These are phyloP conservation scores for Lithophane socia DNA, from an alignment of 2,888 invertebrate species.

Conservation along the genomic window DNA sequence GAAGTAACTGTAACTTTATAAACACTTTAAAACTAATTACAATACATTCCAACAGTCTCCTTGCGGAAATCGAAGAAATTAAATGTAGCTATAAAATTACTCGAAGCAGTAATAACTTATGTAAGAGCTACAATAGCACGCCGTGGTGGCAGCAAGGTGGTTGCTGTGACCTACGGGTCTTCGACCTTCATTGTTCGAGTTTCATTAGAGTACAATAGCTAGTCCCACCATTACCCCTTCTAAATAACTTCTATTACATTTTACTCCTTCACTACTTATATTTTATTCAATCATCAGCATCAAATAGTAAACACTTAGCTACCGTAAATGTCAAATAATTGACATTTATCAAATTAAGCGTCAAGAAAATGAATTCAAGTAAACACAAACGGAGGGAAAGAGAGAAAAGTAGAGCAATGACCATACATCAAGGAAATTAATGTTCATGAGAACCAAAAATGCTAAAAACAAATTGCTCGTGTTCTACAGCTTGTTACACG, in stretches of 20 bases:
- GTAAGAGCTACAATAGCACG: slow-evolving; percentile 68
- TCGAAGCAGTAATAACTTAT: slow-evolving; percentile 61
- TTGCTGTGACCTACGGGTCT: slow-evolving; percentile 85
- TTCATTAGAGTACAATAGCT: slow-evolving; percentile 84
- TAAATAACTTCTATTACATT: slow-evolving; percentile 57
- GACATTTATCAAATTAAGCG: not conserved
- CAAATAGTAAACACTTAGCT: not conserved
- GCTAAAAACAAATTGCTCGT: slow-evolving; percentile 58
- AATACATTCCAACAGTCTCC: slow-evolving; percentile 19
- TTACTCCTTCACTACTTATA: slow-evolving; percentile 8
- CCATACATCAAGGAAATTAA: slow-evolving; percentile 49
- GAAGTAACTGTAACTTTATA: not conserved
- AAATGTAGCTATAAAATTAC: slow-evolving; percentile 44
- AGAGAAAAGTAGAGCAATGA: slow-evolving; percentile 50
- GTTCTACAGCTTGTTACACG: slow-evolving; percentile 71
- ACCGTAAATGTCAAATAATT: not conserved
- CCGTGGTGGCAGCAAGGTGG: slow-evolving; percentile 74
- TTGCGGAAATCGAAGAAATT: slow-evolving; percentile 37
- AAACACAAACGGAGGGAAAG: slow-evolving; percentile 17
- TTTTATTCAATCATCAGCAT: not conserved
- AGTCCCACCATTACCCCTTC: slow-evolving; percentile 70
- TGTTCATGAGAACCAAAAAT: slow-evolving; percentile 59
- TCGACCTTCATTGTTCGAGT: slow-evolving; percentile 88
- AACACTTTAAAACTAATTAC: not conserved
- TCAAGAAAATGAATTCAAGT: slow-evolving; percentile 7